Conservation (phyloP, 2,113 vertebrate species). For the Potamarius usumacintae region DNA sequence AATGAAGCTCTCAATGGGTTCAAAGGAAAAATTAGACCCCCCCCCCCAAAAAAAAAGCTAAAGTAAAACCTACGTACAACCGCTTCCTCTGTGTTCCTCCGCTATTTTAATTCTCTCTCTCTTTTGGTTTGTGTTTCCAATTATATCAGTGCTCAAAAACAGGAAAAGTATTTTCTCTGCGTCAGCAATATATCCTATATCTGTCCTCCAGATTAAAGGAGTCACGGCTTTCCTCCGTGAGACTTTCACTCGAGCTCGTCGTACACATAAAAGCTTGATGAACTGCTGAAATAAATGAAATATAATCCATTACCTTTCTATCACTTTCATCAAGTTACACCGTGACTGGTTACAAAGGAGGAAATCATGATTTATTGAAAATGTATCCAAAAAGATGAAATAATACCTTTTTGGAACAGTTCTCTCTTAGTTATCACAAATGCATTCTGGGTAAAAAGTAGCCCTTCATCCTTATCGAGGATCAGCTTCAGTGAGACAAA, state of each 20-base stretch:
- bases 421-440: background rate
- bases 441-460: background rate
- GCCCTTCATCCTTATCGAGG: background rate
- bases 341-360: background rate
- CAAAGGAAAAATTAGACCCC: background rate
- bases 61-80: background rate
- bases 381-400: background rate
- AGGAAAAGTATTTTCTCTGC: slow-evolving; percentile 31
- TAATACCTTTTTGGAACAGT: background rate
- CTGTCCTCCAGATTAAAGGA: background rate
- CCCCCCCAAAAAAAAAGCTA: background rate
- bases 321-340: background rate
- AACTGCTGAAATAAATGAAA: background rate
- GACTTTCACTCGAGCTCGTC: background rate
- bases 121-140: slow-evolving; percentile 37
- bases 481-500: background rate
- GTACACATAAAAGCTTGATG: background rate
- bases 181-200: slow-evolving; percentile 17
- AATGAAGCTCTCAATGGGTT: background rate
- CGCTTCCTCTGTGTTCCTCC: background rate
- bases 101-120: background rate
- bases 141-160: slow-evolving; percentile 34
- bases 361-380: background rate
- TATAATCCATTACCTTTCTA: background rate
- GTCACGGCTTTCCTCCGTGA: background rate